Conservation (phyloP, 2,113 vertebrate species). For the Mesembrinibis cayennensis region DNA sequence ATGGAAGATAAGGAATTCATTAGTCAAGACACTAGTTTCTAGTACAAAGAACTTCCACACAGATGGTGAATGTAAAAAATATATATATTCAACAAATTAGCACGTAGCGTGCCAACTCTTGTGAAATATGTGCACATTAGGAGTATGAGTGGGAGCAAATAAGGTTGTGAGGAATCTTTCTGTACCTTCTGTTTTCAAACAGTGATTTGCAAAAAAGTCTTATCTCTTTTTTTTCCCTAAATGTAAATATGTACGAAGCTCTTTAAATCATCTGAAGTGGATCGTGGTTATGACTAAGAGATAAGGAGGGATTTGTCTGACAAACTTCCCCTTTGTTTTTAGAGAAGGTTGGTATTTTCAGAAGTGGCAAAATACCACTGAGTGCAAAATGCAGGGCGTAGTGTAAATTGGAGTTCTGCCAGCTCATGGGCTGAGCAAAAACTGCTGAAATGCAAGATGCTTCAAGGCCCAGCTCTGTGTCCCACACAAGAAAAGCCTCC, state of each 20-base stretch:
- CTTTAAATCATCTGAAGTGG: constrained; percentile 20
- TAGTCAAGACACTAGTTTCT: background rate
- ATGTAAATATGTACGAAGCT: background rate
- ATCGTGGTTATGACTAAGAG: background rate
- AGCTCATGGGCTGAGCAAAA: background rate
- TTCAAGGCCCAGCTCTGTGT: background rate
- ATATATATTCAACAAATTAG: background rate
- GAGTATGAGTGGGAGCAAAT: constrained; percentile 6
- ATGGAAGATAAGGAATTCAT: background rate
- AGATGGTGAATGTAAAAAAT: background rate
- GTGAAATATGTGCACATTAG: background rate
- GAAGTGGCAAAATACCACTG: constrained; percentile 34
- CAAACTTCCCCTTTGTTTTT: constrained; percentile 12
- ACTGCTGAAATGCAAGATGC: background rate
- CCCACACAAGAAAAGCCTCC: background rate
- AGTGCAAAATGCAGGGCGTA: background rate
- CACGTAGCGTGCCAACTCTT: background rate
- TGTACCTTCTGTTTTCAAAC: constrained; percentile 20
- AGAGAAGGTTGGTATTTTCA: constrained; percentile 30
- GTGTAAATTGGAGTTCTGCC: background rate
- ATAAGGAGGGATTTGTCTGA: constrained; percentile 57
- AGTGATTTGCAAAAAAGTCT: background rate
- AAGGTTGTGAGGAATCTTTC: constrained; percentile 5
- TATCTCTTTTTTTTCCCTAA: background rate
- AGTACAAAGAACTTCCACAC: background rate